Conservation (phyloP, 2,113 vertebrate genomes). For the Melanostigma gelatinosum region DNA sequence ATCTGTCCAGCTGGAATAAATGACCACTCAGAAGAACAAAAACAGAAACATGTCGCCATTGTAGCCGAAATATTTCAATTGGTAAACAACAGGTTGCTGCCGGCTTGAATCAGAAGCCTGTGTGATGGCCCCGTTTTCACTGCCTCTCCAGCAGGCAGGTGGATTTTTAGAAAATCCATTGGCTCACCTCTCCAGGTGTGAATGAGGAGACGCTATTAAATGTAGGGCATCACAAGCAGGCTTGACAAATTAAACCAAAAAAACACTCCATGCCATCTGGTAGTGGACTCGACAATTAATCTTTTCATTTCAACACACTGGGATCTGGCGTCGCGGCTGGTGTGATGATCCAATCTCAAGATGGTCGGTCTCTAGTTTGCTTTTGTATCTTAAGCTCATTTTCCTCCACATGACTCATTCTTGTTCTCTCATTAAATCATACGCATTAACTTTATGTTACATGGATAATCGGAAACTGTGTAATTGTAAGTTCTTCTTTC, state of each 20-base stretch:
- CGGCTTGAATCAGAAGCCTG: constrained; percentile 13
- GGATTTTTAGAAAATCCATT: constrained; percentile 28
- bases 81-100: constrained; percentile 38
- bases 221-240: constrained; percentile 11
- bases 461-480: too few species aligned
- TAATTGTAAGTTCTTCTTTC: too few species aligned
- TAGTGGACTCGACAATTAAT: background rate
- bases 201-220: constrained; percentile 16
- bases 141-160: constrained; percentile 9
- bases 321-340: too few species aligned
- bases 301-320: background rate
- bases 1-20: constrained; percentile 19
- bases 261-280: constrained; percentile 2
- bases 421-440: background rate
- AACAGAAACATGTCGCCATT: background rate
- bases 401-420: background rate
- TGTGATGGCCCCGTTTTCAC: constrained; percentile 13
- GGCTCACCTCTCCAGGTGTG: constrained; percentile 16
- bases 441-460: background rate
- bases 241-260: background rate
- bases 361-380: background rate
- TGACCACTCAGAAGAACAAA: background rate
- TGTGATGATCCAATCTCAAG: background rate
- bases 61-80: background rate
- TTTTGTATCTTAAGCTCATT: background rate